Base-by-base conservation (phyloP, 2,888 invertebrate genomes). In the Sympetrum striolatum region DNA sequence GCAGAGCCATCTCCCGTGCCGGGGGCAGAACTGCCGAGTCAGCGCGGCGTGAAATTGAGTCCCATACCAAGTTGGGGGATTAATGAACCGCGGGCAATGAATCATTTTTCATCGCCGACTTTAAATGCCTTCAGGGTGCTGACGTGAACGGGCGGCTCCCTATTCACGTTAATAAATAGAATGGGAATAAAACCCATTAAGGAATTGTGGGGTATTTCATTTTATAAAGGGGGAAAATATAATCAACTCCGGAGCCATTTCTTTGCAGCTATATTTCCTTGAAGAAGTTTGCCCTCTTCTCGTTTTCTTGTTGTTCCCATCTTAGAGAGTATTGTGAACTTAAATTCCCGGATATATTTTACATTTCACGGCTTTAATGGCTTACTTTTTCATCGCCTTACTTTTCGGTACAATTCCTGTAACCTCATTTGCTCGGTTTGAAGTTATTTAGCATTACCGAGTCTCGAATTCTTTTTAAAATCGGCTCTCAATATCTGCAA, bases 11-110 rank as follows among this genome's bases (percentile, higher is more conserved):
- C 86, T 86, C n/a, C 37, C 10, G 22, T 35, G 8, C 60, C 5
- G 14, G 2, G 39, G 18, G 22, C n/a, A 39, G 64, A 86, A 58
- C 86, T 86, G 60, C 86, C 37, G 37, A 64, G 86, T 60, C 86
- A 86, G 60, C 37, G 6, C 22, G 37, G 86, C 64, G 86, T 86
- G 86, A 86, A 86, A 86, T 86, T 64, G 60, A 86, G 60, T 64
- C 64, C 18, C 37, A 4, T 6, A 37, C 37, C 39, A 86, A 10
- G 35, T 14, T 1, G n/a, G 86, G 60, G 39, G 15, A 8, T 60
- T 86, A 86, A 39, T 37, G 35, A 86, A 86, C 37, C 64, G 86
- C 58, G 64, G 37, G 86, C 37, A 60, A 12, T 35, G 60, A 86
- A 86, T 60, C 86, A 86, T 86, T 86, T 86, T 86, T 60, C 86